Percentiles rank a stretch among this genome's conserved stretches.
Evolutionary conservation across 2,797 vertebrate species (phyloP).

Genomic region (Catamblyrhynchus diadema): DNA sequence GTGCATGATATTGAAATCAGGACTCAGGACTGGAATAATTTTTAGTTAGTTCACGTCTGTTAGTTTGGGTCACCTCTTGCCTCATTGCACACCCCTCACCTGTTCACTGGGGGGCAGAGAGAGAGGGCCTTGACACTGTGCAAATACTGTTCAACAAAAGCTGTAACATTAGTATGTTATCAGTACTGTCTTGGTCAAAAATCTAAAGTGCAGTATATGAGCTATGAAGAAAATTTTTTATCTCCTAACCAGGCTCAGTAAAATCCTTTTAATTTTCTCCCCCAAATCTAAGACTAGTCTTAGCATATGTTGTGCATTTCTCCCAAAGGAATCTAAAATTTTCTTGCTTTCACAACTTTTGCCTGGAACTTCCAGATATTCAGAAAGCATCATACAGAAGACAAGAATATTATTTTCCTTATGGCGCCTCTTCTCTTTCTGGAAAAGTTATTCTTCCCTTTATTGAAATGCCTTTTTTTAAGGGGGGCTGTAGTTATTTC

Average conservation of each 20-base stretch:
- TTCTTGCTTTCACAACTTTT: background rate
- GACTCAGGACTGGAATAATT: background rate
- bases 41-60: background rate
- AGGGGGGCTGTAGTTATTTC: background rate
- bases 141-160: background rate
- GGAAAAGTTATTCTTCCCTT: background rate
- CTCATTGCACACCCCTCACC: accelerated
- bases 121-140: background rate
- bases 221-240: background rate
- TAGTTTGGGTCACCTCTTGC: background rate
- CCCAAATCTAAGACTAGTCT: background rate
- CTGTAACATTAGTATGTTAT: background rate
- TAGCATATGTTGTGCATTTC: background rate
- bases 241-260: background rate
- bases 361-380: background rate
- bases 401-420: background rate
- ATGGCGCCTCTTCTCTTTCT: background rate
- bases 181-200: background rate
- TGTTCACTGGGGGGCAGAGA: background rate
- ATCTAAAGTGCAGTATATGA: background rate
- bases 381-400: background rate
- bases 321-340: background rate
- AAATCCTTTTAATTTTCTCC: background rate
- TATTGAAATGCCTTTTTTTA: background rate
- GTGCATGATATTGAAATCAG: background rate